Conservation (phyloP, 2,113 vertebrate species). For the Morphnarchus princeps region DNA sequence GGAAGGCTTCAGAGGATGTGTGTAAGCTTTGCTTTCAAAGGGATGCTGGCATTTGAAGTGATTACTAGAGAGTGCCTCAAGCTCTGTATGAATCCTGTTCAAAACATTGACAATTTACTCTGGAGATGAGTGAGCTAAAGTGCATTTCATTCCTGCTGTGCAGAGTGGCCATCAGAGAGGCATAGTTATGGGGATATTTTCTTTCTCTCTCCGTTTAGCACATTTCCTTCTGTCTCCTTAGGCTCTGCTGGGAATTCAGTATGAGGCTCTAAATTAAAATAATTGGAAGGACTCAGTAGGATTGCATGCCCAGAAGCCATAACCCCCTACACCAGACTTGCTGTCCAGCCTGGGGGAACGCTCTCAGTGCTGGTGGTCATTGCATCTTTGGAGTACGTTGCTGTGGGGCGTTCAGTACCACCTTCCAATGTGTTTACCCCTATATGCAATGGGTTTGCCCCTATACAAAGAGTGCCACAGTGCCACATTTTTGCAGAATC, state of each 20-base stretch:
- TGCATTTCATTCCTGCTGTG: not conserved
- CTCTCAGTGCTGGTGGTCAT: not conserved
- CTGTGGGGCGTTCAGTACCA: not conserved
- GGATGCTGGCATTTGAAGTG: not conserved
- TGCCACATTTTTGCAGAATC: not conserved
- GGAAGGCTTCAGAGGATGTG: not conserved
- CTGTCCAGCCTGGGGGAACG: not conserved
- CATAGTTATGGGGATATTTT: not conserved
- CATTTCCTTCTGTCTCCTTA: not conserved
- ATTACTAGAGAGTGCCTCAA: not conserved
- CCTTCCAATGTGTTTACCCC: not conserved
- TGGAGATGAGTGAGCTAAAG: not conserved
- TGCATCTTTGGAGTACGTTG: accelerated
- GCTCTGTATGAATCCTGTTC: not conserved
- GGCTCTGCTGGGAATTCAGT: not conserved
- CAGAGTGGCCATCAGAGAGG: not conserved
- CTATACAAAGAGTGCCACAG: not conserved
- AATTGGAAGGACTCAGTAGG: not conserved
- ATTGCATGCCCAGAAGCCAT: not conserved
- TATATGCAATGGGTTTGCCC: not conserved
- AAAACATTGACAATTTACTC: not conserved
- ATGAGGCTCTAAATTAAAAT: not conserved
- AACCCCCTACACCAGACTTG: not conserved
- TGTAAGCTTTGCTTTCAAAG: not conserved
- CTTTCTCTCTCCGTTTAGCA: not conserved